These are phyloP conservation scores for Salvelinus namaycush DNA, from an alignment of 2,113 vertebrate species.

Conservation along the genomic window DNA sequence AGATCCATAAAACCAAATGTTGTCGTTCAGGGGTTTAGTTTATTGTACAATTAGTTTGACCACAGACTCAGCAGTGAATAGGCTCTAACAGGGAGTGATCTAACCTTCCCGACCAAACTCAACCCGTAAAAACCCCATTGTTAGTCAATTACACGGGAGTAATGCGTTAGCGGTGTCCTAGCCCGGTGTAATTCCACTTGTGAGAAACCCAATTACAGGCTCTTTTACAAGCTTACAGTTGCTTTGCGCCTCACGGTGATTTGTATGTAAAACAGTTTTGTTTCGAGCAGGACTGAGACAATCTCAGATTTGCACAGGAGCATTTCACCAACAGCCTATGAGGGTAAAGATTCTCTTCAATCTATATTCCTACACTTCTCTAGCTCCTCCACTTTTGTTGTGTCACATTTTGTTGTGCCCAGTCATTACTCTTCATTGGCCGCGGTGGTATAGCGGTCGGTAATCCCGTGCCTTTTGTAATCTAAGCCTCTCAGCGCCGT, in stretches of 20 bases:
- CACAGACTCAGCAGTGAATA: conserved; percentile 4
- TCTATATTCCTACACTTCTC: too few relatives aligned
- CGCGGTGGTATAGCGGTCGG: conserved; percentile 39
- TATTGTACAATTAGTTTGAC: conserved; percentile 15
- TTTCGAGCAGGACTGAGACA: background rate
- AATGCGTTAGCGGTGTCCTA: conserved; percentile 1
- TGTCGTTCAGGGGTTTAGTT: conserved; percentile 11
- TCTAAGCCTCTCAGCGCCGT: conserved; percentile 68
- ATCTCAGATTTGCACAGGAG: background rate
- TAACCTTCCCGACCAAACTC: conserved; percentile 7
- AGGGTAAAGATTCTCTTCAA: background rate
- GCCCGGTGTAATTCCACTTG: background rate
- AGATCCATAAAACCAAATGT: background rate
- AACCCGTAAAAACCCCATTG: conserved; percentile 19
- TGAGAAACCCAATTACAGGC: conserved; percentile 16
- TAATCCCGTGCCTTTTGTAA: conserved; percentile 54
- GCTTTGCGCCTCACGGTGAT: background rate
- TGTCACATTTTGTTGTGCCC: too few relatives aligned
- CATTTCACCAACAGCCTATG: background rate
- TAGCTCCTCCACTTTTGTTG: too few relatives aligned
- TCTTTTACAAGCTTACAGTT: background rate
- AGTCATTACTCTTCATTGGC: background rate
- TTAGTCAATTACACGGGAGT: background rate
- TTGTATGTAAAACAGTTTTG: background rate
- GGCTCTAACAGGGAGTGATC: background rate